Evolutionary conservation across 2,797 vertebrate species (phyloP).

Genomic region (Orientallactaga sibirica): DNA sequence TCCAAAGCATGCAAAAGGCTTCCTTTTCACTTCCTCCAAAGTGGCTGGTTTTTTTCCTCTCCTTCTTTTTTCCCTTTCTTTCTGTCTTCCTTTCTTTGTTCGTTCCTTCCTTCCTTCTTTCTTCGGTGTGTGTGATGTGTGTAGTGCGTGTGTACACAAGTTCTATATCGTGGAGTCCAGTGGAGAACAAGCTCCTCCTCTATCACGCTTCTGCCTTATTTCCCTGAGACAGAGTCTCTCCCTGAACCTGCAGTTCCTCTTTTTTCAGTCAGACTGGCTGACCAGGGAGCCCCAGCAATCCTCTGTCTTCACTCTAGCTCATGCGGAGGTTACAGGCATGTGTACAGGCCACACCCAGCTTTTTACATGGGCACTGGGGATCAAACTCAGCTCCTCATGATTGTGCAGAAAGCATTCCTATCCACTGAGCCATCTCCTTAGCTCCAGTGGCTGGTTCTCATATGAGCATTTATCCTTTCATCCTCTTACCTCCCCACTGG

Average conservation of each 20-base stretch:
- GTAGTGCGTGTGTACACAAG: no score
- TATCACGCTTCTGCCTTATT: no score
- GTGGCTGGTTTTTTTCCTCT: neutral
- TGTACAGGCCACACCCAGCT: neutral
- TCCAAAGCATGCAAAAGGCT: neutral
- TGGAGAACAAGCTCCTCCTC: no score
- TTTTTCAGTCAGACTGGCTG: no score
- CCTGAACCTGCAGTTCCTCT: no score
- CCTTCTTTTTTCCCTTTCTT: neutral
- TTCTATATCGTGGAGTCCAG: no score
- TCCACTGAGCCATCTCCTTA: neutral
- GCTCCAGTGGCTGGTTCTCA: neutral
- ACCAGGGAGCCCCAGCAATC: no score
- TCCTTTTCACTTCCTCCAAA: neutral
- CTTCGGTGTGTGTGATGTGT: no score
- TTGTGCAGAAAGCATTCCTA: neutral
- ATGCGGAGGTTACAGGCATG: neutral
- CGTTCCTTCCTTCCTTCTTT: no score
- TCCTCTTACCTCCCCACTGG: neutral
- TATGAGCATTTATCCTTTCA: neutral
- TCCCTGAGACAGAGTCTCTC: no score
- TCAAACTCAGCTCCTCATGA: neutral
- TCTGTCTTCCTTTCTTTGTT: no score
- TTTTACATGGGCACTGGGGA: neutral
- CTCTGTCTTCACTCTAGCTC: no score